These are phyloP conservation scores for Coryphaenoides rupestris DNA, from an alignment of 2,113 vertebrate species.

Conservation along the genomic window DNA sequence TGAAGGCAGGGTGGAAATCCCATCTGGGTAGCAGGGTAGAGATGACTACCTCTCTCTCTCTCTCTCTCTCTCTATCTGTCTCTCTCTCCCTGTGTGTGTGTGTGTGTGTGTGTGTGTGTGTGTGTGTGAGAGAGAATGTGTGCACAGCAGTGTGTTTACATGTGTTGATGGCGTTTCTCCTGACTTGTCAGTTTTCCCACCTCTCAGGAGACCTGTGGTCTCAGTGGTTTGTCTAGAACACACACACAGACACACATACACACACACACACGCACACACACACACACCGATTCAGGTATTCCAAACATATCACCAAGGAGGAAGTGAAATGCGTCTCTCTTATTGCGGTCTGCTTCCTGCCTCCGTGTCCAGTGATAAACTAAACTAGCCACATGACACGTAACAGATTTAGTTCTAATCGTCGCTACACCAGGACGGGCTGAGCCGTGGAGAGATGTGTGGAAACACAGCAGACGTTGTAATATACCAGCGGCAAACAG, in stretches of 20 bases:
- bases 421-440: too few species aligned
- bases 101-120: slow-evolving; percentile 6
- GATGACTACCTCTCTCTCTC: too few species aligned
- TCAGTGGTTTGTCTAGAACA: neutral
- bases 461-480: too few species aligned
- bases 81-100: neutral
- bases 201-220: too few species aligned
- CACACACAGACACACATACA: slow-evolving; percentile 12
- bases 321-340: slow-evolving; percentile 1
- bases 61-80: neutral
- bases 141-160: neutral
- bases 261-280: slow-evolving; percentile 9
- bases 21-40: too few species aligned
- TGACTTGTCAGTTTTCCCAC: neutral
- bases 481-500: too few species aligned
- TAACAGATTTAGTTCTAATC: too few species aligned
- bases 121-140: neutral
- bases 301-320: slow-evolving; percentile 1
- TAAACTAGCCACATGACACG: too few species aligned
- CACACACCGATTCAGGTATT: slow-evolving; percentile 7
- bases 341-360: neutral
- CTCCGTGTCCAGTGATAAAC: neutral
- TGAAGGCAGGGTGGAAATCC: too few species aligned
- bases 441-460: too few species aligned
- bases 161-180: neutral